phyloP scores from a whole-genome alignment of 2,888 invertebrate species.

The Myathropa florea region DNA sequence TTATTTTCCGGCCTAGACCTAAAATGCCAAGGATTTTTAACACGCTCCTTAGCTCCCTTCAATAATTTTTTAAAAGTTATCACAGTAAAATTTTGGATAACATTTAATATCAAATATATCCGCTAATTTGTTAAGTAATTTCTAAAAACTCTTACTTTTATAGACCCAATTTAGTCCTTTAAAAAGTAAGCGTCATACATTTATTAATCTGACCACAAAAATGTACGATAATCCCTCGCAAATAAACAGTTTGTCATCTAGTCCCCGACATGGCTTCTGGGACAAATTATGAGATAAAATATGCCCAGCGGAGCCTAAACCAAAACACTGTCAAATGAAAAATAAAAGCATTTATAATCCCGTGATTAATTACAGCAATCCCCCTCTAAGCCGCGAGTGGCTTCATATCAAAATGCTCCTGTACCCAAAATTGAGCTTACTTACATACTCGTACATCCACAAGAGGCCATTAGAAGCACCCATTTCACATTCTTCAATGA shows the following conservation, averaged over 20 bases:
- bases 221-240: slow-evolving; percentile 1
- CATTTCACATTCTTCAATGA: slow-evolving; percentile 1
- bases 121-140: too few relatives aligned
- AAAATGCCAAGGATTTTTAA: too few relatives aligned
- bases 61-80: too few relatives aligned
- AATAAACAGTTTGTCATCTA: slow-evolving; percentile 26
- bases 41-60: too few relatives aligned
- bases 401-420: background rate
- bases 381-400: background rate
- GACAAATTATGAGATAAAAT: background rate
- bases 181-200: too few relatives aligned
- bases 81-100: too few relatives aligned
- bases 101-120: too few relatives aligned
- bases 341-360: slow-evolving; percentile 18
- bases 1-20: too few relatives aligned
- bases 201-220: too few relatives aligned
- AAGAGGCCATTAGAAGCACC: background rate
- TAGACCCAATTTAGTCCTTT: too few relatives aligned
- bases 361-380: slow-evolving; percentile 25
- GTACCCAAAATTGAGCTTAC: background rate
- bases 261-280: background rate
- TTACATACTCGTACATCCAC: background rate
- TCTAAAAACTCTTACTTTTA: too few relatives aligned
- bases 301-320: background rate
- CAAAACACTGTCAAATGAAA: background rate